phyloP scores from a whole-genome alignment of 1,140 invertebrate genomes.

The Nomia melanderi region DNA sequence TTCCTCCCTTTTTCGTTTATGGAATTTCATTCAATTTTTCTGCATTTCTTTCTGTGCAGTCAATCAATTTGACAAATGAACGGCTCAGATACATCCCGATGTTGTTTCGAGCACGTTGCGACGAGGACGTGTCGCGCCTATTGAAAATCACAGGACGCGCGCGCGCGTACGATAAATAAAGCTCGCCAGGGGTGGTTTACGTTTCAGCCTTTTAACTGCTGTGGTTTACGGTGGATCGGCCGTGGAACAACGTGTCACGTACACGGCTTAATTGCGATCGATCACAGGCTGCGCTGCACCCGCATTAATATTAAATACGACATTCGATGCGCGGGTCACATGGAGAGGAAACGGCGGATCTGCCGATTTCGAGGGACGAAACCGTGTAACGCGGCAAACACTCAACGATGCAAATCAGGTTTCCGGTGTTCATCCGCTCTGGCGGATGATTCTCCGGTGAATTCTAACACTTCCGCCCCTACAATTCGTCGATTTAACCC shows the following conservation, averaged over 20 bases:
- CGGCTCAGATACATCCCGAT: too few relatives aligned
- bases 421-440: neutral
- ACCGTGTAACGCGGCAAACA: neutral
- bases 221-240: slow-evolving; percentile 19
- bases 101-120: too few relatives aligned
- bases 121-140: neutral
- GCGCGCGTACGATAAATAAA: slow-evolving; percentile 3
- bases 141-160: neutral
- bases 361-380: neutral
- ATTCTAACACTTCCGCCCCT: too few relatives aligned
- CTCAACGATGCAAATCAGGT: neutral
- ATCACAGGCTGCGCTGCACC: neutral
- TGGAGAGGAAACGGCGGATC: neutral
- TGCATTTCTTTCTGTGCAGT: too few relatives aligned
- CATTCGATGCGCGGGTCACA: neutral
- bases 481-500: too few relatives aligned
- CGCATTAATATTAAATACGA: slow-evolving; percentile 39
- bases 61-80: too few relatives aligned
- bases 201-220: slow-evolving; percentile 40
- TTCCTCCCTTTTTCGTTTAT: too few relatives aligned
- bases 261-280: slow-evolving; percentile 36
- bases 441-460: too few relatives aligned
- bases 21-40: too few relatives aligned
- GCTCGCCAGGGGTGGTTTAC: neutral
- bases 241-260: slow-evolving; percentile 38